Conservation (phyloP, 2,888 invertebrate species). For the Drosophila longiperda region DNA sequence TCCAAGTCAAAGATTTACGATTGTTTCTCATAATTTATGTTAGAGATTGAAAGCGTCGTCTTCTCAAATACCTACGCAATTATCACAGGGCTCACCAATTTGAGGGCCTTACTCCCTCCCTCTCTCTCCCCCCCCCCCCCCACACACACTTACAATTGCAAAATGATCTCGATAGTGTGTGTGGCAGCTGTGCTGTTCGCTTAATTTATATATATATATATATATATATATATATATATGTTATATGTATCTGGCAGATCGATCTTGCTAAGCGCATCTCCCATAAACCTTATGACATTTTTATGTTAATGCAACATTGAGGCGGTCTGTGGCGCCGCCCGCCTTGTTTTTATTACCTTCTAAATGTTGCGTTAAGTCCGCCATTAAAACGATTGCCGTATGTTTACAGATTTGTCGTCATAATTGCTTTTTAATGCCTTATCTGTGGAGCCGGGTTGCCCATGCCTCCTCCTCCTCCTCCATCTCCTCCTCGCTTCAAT, state of each 20-base stretch:
- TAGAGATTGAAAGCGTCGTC: conserved; percentile 13
- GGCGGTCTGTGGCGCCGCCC: conserved; percentile 41
- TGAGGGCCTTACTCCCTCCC: background rate
- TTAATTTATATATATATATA: conserved; percentile 17
- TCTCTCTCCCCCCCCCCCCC: background rate
- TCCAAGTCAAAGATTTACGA: conserved; percentile 62
- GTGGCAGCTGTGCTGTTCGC: conserved; percentile 43
- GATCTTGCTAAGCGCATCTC: conserved; percentile 69
- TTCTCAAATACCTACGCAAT: conserved; percentile 33
- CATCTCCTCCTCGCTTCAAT: background rate
- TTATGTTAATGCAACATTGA: conserved; percentile 78
- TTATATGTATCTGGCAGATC: conserved; percentile 50
- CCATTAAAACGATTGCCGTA: conserved; percentile 79
- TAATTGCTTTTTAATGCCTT: conserved; percentile 83
- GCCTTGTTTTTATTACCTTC: conserved; percentile 76
- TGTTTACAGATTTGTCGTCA: conserved; percentile 83
- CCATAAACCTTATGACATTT: conserved; percentile 81
- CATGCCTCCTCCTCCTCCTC: background rate
- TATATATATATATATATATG: conserved; percentile 1
- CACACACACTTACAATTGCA: conserved; percentile 53
- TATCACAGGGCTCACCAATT: conserved; percentile 1
- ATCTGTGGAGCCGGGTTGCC: conserved; percentile 61
- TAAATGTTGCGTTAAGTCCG: conserved; percentile 81
- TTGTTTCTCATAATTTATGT: conserved; percentile 63
- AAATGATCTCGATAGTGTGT: conserved; percentile 41